Percentiles rank a stretch among this genome's conserved stretches.
These are phyloP conservation scores for Harpalus rubripes DNA, from an alignment of 2,888 invertebrate genomes.

Conservation along the genomic window DNA sequence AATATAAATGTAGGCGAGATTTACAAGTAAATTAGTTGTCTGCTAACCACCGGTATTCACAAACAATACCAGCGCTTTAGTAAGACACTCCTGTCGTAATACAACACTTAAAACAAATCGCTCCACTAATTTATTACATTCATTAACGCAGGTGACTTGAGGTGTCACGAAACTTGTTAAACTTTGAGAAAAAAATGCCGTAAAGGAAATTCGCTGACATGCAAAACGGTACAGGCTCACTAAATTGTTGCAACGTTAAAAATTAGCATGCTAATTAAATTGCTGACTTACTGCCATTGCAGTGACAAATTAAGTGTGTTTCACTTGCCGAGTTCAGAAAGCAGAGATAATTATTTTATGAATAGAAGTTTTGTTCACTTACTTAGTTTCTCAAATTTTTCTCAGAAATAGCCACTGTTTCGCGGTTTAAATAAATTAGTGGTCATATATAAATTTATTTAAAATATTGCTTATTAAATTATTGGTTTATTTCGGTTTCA, in stretches of 20 bases:
- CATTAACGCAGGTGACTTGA: constrained; percentile 39
- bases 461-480: no score
- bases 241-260: constrained; percentile 37
- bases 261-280: constrained; percentile 43
- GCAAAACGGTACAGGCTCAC: background rate
- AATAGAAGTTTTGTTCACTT: background rate
- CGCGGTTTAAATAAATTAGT: background rate
- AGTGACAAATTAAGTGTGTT: constrained; percentile 7
- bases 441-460: background rate
- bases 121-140: constrained; percentile 43
- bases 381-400: background rate
- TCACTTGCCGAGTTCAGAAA: background rate
- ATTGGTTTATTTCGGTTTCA: no score
- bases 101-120: constrained; percentile 16
- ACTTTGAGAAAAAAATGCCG: constrained; percentile 11
- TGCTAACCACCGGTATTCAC: constrained; percentile 36
- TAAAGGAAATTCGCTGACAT: constrained; percentile 19
- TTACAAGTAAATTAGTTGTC: constrained; percentile 21
- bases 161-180: constrained; percentile 38
- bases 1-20: background rate
- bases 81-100: constrained; percentile 17
- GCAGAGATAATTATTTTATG: constrained; percentile 29
- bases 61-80: constrained; percentile 19
- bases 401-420: background rate
- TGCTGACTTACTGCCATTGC: constrained; percentile 36